Percentiles rank a stretch among this genome's conserved stretches.
These are phyloP conservation scores for Lottia scabra DNA, from an alignment of 2,888 invertebrate species.

Conservation along the genomic window DNA sequence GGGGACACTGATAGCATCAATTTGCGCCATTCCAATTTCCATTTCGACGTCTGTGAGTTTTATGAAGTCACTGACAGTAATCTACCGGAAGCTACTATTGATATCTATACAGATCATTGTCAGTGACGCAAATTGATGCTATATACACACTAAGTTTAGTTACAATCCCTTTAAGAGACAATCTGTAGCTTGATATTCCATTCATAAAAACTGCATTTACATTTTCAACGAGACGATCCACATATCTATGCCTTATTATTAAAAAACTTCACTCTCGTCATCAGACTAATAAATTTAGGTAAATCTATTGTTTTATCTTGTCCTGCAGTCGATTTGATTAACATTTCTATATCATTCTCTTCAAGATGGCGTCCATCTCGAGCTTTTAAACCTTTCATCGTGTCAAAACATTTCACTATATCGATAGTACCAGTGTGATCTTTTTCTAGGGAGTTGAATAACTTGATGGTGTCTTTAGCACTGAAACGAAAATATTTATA, in stretches of 20 bases:
- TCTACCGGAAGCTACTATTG: no score
- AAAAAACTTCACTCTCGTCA: constrained; percentile 35
- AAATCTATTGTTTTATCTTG: constrained; percentile 54
- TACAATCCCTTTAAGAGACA: no score
- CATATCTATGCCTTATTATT: not conserved
- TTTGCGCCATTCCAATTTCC: no score
- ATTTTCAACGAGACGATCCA: no score
- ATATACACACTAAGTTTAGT: no score
- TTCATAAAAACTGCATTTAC: no score
- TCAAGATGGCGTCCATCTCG: constrained; percentile 34
- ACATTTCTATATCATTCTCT: constrained; percentile 44
- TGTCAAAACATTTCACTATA: constrained; percentile 42
- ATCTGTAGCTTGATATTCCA: no score
- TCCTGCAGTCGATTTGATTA: constrained; percentile 46
- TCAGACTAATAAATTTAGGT: constrained; percentile 56
- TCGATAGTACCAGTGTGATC: constrained; percentile 38
- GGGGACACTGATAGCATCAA: no score
- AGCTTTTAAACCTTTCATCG: constrained; percentile 41
- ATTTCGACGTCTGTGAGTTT: no score
- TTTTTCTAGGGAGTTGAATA: constrained; percentile 35
- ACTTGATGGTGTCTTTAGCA: constrained; percentile 34
- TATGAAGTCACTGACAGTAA: no score
- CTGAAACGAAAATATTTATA: constrained; percentile 29
- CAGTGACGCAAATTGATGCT: no score
- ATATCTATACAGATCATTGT: no score